Conservation (phyloP, 2,888 invertebrate genomes). For the Thumatha senex region DNA sequence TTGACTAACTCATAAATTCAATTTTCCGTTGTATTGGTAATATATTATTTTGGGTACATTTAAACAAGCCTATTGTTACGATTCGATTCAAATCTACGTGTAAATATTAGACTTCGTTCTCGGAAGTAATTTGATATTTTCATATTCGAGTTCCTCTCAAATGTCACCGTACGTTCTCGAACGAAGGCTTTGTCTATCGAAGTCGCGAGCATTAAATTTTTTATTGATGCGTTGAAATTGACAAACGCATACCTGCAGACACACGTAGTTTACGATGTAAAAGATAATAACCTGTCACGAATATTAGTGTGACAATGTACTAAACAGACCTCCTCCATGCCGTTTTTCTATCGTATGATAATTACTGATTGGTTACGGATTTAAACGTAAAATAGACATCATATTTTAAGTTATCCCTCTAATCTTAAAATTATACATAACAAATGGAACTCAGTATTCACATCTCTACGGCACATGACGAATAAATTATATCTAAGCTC, state of each 20-base stretch:
- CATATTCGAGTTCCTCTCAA: slow-evolving; percentile 40
- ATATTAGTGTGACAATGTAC: slow-evolving; percentile 18
- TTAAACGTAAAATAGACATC: slow-evolving; percentile 6
- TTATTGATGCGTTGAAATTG: slow-evolving; percentile 19
- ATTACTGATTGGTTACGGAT: slow-evolving; percentile 31
- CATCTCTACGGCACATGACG: slow-evolving; percentile 10
- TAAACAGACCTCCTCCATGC: slow-evolving; percentile 16
- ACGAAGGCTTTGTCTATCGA: slow-evolving; percentile 8
- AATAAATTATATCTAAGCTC: slow-evolving; percentile 7
- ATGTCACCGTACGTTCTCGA: slow-evolving; percentile 18
- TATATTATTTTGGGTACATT: slow-evolving; percentile 48
- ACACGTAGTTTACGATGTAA: slow-evolving; percentile 11
- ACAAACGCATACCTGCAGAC: slow-evolving; percentile 8
- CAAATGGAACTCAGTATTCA: slow-evolving; percentile 4
- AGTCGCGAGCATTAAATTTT: slow-evolving; percentile 11
- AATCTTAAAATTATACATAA: background rate
- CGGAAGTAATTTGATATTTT: slow-evolving; percentile 68
- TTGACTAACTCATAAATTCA: slow-evolving; percentile 53
- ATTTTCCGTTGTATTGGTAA: slow-evolving; percentile 43
- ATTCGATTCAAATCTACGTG: slow-evolving; percentile 56
- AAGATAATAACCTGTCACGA: slow-evolving; percentile 15
- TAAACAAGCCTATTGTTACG: slow-evolving; percentile 53
- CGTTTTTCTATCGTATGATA: slow-evolving; percentile 21
- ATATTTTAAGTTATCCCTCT: slow-evolving; percentile 7
- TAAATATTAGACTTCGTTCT: slow-evolving; percentile 59